These are phyloP conservation scores for Halyomorpha halys DNA, from an alignment of 1,140 invertebrate species.

Conservation along the genomic window DNA sequence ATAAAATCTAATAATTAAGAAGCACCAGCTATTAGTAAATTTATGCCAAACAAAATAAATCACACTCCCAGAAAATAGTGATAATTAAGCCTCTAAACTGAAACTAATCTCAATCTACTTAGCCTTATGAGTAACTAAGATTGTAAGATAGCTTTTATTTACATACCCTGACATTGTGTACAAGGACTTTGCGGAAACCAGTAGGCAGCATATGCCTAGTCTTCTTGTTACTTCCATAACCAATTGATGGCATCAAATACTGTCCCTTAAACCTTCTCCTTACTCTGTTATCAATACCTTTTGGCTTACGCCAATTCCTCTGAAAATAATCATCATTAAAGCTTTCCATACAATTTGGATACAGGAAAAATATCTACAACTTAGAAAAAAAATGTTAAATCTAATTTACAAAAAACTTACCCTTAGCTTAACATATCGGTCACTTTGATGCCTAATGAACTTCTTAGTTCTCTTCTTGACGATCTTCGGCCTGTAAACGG, in stretches of 20 bases:
- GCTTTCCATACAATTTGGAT: neutral
- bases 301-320: conserved; percentile 76
- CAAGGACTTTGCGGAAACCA: conserved; percentile 89
- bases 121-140: too few relatives aligned
- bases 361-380: neutral
- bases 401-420: conserved; percentile 45
- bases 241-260: conserved; percentile 97
- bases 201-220: conserved; percentile 94
- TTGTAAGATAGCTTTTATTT: too few relatives aligned
- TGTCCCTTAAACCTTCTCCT: conserved; percentile 97
- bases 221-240: conserved; percentile 92
- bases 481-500: conserved; percentile 76
- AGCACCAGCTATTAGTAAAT: too few relatives aligned
- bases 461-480: conserved; percentile 94
- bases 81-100: too few relatives aligned
- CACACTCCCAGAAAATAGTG: too few relatives aligned
- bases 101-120: too few relatives aligned
- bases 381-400: neutral
- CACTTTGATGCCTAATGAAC: conserved; percentile 93
- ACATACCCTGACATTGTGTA: conserved; percentile 72
- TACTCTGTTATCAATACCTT: conserved; percentile 99
- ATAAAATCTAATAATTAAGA: too few relatives aligned
- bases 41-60: too few relatives aligned
- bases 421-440: conserved; percentile 91
- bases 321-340: conserved; percentile 20